Base-by-base conservation (phyloP, 2,113 vertebrate genomes). In the Catharus fuscescens region DNA sequence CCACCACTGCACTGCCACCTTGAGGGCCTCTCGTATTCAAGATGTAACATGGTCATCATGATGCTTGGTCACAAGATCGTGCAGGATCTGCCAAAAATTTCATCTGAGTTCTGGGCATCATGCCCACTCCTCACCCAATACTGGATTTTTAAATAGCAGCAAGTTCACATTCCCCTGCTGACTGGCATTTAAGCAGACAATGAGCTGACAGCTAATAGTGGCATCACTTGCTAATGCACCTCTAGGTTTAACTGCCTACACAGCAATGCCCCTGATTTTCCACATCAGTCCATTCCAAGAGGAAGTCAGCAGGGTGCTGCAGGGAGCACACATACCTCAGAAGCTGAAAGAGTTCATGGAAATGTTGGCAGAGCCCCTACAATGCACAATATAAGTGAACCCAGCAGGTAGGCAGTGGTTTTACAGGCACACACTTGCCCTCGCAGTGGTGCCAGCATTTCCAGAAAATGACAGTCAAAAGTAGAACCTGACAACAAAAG, bases 21-120 rank as follows among this genome's bases (percentile, higher is more conserved):
- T 0, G 3, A 93, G 47, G 23, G 42, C 52, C 19, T 40, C 52
- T 42, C 0, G 0, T 17, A 60, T 29, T 72, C 24, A 26, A 52
- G 80, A 78, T 34, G 17, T n/a, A 44, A 72, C 1, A 0, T 2
- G 12, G 44, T 21, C 42, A 73, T 28, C 34, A 31, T 10, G 7
- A 44, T 50, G 14, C 26, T 18, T 34, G 28, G 45, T 73, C 80
- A 84, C 4, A 1, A 14, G 29, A 64, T 32, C 23, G 9, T 4
- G 28, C 28, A 44, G 31, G 21, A 70, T 29, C 34, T 62, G 54
- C 32, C 86, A 86, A 54, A 83, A 85, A 44, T 28, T 60, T 67
- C 74, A 71, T n/a, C 66, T 34, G 52, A 66, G 18, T n/a, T 40
- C 69, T 62, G 48, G 34, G 47, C 54, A 53, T 19, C 18, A 18